Conservation (phyloP, 2,113 vertebrate genomes). For the Sylvia atricapilla region DNA sequence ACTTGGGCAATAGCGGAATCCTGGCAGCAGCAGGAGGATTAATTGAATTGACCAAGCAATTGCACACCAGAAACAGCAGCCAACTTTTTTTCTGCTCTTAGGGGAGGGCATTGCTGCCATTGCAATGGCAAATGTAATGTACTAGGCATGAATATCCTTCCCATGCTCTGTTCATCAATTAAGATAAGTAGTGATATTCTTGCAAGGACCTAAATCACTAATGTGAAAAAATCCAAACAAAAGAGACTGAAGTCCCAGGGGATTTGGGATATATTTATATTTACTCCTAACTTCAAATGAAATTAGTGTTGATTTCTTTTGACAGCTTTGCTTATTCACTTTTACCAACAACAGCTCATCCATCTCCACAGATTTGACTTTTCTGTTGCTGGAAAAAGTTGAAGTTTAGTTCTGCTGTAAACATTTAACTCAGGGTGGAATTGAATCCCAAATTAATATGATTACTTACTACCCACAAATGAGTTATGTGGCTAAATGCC, state of each 20-base stretch:
- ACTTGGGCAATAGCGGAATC: conserved; percentile 30
- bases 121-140: not conserved
- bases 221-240: not conserved
- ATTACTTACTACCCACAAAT: not conserved
- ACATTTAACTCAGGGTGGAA: not conserved
- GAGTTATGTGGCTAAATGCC: not conserved
- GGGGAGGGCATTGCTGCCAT: not conserved
- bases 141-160: not conserved
- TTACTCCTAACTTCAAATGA: not conserved
- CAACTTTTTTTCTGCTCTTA: conserved; percentile 22
- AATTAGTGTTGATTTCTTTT: not conserved
- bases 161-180: not conserved
- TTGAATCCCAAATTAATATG: not conserved
- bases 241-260: not conserved
- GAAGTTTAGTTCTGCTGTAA: not conserved
- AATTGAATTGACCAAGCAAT: conserved; percentile 57
- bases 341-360: not conserved
- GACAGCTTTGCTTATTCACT: not conserved
- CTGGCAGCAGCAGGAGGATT: conserved; percentile 53
- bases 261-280: not conserved
- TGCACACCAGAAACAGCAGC: conserved; percentile 40
- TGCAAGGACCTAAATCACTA: not conserved
- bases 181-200: conserved; percentile 17
- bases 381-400: not conserved
- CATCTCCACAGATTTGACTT: not conserved